phyloP scores from a whole-genome alignment of 2,888 invertebrate genomes.

The Bursaphelenchus okinawaensis region DNA sequence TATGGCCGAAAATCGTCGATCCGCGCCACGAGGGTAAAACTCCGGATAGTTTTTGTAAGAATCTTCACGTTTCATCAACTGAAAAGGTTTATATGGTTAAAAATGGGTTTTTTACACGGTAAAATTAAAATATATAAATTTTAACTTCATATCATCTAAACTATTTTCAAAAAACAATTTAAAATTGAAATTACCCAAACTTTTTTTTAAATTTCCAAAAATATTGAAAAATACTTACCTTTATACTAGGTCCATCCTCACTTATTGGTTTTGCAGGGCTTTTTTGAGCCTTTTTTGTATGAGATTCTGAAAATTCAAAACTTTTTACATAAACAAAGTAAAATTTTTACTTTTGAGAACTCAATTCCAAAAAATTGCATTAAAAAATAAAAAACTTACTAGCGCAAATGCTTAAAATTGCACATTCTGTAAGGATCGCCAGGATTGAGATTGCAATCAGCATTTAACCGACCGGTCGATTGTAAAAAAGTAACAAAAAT shows the following conservation, averaged over 20 bases:
- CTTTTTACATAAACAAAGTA: background rate
- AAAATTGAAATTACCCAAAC: background rate
- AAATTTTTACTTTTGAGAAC: background rate
- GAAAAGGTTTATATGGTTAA: too few species aligned
- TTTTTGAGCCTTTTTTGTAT: background rate
- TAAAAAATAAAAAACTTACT: background rate
- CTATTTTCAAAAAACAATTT: background rate
- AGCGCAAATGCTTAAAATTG: background rate
- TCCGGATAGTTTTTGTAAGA: background rate
- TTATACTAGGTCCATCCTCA: too few species aligned
- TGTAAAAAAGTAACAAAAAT: too few species aligned
- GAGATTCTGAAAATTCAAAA: background rate
- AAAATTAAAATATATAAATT: background rate
- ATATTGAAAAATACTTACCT: background rate
- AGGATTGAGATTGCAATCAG: background rate
- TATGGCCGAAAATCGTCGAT: background rate
- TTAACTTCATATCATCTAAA: too few species aligned
- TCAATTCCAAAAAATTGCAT: background rate
- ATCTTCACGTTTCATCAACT: too few species aligned
- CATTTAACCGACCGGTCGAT: background rate
- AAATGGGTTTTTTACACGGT: background rate
- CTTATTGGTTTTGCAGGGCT: background rate
- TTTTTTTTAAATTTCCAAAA: background rate
- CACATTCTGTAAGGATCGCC: background rate
- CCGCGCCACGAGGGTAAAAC: background rate